These are phyloP conservation scores for Drosophila takahashii DNA, from an alignment of 1,140 invertebrate species.

Conservation along the genomic window DNA sequence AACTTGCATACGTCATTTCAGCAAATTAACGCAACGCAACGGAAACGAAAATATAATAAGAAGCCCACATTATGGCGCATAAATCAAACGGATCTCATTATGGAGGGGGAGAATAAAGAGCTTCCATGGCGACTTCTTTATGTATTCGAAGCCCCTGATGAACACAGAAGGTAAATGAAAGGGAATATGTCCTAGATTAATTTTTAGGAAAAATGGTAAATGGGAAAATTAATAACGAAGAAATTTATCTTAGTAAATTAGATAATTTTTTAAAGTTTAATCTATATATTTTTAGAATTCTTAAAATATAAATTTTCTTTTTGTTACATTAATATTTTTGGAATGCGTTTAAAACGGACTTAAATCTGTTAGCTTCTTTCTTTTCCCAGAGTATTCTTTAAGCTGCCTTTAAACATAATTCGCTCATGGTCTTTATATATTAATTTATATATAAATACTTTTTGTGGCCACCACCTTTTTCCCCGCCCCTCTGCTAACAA, in stretches of 20 bases:
- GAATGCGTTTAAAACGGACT: neutral
- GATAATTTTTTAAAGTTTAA: neutral
- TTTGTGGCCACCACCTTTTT: slow-evolving; percentile 6
- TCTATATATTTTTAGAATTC: neutral
- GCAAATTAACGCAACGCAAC: slow-evolving; percentile 57
- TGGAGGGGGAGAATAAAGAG: slow-evolving; percentile 8
- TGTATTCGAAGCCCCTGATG: slow-evolving; percentile 13
- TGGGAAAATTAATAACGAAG: neutral
- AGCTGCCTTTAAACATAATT: slow-evolving; percentile 1
- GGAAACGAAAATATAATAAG: slow-evolving; percentile 58
- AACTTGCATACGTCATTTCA: slow-evolving; percentile 48
- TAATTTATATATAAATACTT: slow-evolving; percentile 17
- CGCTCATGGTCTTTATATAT: slow-evolving; percentile 6
- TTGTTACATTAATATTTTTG: neutral
- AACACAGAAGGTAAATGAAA: neutral
- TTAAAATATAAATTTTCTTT: no score
- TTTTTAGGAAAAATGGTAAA: neutral
- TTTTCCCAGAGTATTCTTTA: neutral
- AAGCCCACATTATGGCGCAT: slow-evolving; percentile 57
- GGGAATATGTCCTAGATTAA: neutral
- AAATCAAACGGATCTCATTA: slow-evolving; percentile 51
- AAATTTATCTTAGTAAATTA: neutral
- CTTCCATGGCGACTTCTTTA: slow-evolving; percentile 26
- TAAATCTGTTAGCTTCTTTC: neutral
- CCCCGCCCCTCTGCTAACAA: slow-evolving; percentile 24